Base-by-base conservation (phyloP, 2,113 vertebrate species). In the Chamaetylas fuelleborni region DNA sequence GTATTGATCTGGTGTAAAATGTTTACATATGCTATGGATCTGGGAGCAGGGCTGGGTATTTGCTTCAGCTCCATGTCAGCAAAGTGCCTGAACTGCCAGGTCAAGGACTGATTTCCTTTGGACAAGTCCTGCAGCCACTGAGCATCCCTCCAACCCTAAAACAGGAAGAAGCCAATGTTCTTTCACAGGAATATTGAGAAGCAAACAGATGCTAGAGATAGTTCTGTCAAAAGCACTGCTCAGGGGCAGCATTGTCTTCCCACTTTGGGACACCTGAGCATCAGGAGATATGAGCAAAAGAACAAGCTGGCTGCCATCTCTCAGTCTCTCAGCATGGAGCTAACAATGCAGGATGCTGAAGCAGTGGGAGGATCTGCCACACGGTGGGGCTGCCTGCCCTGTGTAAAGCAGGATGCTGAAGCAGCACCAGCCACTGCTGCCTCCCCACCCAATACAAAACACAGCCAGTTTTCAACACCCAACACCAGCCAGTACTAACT, bases 321-420 rank as follows among this genome's bases (percentile, higher is more conserved):
- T 47, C 53, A 48, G 57, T 2, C 9, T 36, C 18, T 38, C 5
- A 54, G 20, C 4, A 24, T 0, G 1, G 19, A 81, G 18, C 45
- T 13, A 9, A 25, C 36, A 28, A 53, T 0, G 2, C 3, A 67
- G 43, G 51, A 17, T 5, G 31, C 34, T 34, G 85, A 25, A 23
- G 76, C 9, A 65, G 66, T 8, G 50, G 69, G 77, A 71, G 53
- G 42, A 2, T 42, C 61, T 47, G 73, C 92, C 96, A 91, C 95
- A 47, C 1, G 95, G 73, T 96, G 96, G 96, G 67, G 95, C 96
- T 92, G 91, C 25, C 11, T n/a, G 65, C 24, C 38, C 81, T 14
- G 31, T 2, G 11, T 4, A 74, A 24, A 56, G 17, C 43, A 53
- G 43, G 43, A 45, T 45, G 43, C 43, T 45, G 43, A 45, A 18